phyloP scores from a whole-genome alignment of 2,888 invertebrate species.

The Isoperla grammatica region DNA sequence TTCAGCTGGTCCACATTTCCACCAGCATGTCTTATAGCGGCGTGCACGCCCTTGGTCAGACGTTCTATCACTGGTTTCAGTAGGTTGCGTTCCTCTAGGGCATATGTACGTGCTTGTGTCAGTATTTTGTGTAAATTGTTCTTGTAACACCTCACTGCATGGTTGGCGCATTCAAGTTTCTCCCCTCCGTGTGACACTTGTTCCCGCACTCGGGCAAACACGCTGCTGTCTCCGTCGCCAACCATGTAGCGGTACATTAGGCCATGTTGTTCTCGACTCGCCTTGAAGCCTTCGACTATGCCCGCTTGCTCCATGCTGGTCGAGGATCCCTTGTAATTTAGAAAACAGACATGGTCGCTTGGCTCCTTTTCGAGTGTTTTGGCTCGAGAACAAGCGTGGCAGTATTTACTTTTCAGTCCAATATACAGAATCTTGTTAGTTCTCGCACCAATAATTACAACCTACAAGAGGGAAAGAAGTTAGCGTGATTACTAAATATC shows the following conservation, averaged over 20 bases:
- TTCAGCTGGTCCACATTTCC: not conserved
- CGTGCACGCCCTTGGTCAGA: not conserved
- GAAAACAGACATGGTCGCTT: slow-evolving; percentile 23
- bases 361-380: not conserved
- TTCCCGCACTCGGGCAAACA: not conserved
- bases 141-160: not conserved
- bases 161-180: slow-evolving; percentile 6
- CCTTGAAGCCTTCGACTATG: slow-evolving; percentile 28
- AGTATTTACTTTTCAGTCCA: slow-evolving; percentile 26
- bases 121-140: not conserved
- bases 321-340: slow-evolving; percentile 28
- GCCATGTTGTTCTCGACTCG: slow-evolving; percentile 26
- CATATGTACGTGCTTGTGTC: not conserved
- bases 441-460: slow-evolving; percentile 22
- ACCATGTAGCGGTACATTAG: slow-evolving; percentile 25
- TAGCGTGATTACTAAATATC: no score
- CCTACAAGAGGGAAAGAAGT: slow-evolving; percentile 14
- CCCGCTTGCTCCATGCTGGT: slow-evolving; percentile 30
- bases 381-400: slow-evolving; percentile 19
- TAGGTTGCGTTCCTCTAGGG: not conserved
- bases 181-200: not conserved
- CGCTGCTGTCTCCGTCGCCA: slow-evolving; percentile 31
- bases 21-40: not conserved
- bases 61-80: not conserved
- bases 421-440: slow-evolving; percentile 26